phyloP scores from a whole-genome alignment of 2,113 vertebrate species.

The Albula goreensis region DNA sequence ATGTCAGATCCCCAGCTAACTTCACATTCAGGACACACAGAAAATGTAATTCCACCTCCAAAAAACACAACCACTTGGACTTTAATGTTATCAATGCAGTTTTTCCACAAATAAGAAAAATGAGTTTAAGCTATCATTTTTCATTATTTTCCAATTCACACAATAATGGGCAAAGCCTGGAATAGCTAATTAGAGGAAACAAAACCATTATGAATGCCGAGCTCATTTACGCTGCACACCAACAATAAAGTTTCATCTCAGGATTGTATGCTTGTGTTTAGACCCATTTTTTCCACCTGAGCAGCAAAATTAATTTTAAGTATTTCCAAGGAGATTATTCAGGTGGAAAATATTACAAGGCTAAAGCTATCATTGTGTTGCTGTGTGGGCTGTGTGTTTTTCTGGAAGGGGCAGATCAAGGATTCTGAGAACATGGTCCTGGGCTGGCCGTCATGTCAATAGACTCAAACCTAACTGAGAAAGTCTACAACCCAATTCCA shows the following conservation, averaged over 20 bases:
- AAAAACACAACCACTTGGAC: background rate
- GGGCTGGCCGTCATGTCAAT: too few relatives aligned
- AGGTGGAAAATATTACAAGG: background rate
- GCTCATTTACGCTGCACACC: background rate
- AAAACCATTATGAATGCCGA: background rate
- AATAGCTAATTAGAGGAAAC: background rate
- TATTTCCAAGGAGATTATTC: background rate
- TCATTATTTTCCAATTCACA: background rate
- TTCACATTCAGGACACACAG: background rate
- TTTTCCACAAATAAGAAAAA: background rate
- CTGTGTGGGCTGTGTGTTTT: too few relatives aligned
- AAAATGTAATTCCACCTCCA: background rate
- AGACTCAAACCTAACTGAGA: too few relatives aligned
- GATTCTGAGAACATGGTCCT: too few relatives aligned
- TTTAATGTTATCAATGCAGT: background rate
- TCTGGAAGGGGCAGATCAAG: too few relatives aligned
- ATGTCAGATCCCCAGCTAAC: background rate
- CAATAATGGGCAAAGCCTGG: background rate
- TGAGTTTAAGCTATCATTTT: background rate
- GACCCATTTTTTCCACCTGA: background rate
- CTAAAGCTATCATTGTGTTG: background rate
- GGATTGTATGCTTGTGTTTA: background rate
- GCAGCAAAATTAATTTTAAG: background rate
- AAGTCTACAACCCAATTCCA: too few relatives aligned
- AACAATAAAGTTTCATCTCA: background rate